Conservation (phyloP, 2,888 invertebrate genomes). For the Seira musarum region DNA sequence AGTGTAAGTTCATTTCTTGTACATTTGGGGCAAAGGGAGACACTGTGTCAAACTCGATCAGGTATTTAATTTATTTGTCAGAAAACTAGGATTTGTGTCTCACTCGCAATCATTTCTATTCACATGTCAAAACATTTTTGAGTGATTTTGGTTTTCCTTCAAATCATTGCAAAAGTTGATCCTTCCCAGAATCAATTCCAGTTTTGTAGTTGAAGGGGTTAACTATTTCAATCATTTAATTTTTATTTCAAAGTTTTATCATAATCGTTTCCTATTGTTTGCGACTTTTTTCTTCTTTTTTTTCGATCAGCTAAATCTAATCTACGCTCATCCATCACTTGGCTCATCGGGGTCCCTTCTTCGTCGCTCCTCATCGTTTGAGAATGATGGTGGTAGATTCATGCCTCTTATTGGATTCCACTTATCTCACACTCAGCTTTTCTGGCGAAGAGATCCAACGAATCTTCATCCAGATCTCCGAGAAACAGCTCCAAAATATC, state of each 20-base stretch:
- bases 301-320: conserved; percentile 52
- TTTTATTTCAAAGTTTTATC: background rate
- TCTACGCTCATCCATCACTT: conserved; percentile 56
- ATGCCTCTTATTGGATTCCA: conserved; percentile 45
- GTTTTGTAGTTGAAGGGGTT: too few relatives aligned
- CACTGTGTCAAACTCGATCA: too few relatives aligned
- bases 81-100: too few relatives aligned
- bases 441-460: conserved; percentile 20
- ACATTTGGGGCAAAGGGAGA: too few relatives aligned
- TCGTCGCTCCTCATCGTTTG: conserved; percentile 34
- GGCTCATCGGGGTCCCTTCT: too few relatives aligned
- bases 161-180: conserved; percentile 6
- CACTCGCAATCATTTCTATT: too few relatives aligned
- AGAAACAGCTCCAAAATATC: conserved; percentile 32
- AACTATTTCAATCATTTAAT: too few relatives aligned
- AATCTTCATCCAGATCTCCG: background rate
- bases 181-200: too few relatives aligned
- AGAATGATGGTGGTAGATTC: too few relatives aligned
- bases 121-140: conserved; percentile 36
- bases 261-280: conserved; percentile 12
- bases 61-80: too few relatives aligned
- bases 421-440: conserved; percentile 40
- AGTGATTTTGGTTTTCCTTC: conserved; percentile 23
- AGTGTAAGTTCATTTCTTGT: conserved; percentile 41
- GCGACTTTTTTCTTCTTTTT: conserved; percentile 5